Base-by-base conservation (phyloP, 2,888 invertebrate species). In the Mesodorylaimus sp. region DNA sequence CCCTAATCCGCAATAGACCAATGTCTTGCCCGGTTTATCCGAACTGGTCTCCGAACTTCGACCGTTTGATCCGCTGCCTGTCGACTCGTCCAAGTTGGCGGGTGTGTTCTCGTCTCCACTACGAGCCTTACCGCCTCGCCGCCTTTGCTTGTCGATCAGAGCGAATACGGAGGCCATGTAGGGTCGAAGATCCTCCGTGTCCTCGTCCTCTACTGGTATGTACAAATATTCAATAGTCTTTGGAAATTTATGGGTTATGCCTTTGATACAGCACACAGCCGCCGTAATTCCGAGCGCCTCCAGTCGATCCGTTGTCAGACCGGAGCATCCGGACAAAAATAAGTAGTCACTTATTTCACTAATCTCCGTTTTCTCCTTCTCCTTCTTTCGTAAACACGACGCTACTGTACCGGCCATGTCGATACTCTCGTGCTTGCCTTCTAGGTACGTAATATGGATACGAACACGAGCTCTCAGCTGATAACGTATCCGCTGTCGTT, bases 1-100 rank as follows among this genome's bases (percentile, higher is more conserved):
- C 7, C 60, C 60, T 57, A 60, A 55, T 36, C 58, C 60, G 54
- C 60, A 60, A 21, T 58, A 51, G 29, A 60, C 50, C n/a, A 60
- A 51, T 43, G 55, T 51, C 27, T 56, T 53, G 42, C 60, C 58
- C n/a, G n/a, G n/a, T n/a, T n/a, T n/a, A n/a, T n/a, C n/a, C n/a
- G n/a, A n/a, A n/a, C n/a, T n/a, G n/a, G n/a, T n/a, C n/a, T n/a
- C n/a, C n/a, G n/a, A n/a, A n/a, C n/a, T n/a, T n/a, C n/a, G n/a
- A n/a, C n/a, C n/a, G n/a, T n/a, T n/a, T n/a, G n/a, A n/a, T n/a
- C n/a, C n/a, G n/a, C n/a, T n/a, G n/a, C n/a, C n/a, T n/a, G n/a
- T n/a, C n/a, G n/a, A n/a, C n/a, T n/a, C n/a, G n/a, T n/a, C n/a
- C n/a, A n/a, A n/a, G n/a, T n/a, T n/a, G n/a, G n/a, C n/a, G n/a